These are phyloP conservation scores for Cotesia typhae DNA, from an alignment of 1,140 invertebrate species.

Conservation along the genomic window DNA sequence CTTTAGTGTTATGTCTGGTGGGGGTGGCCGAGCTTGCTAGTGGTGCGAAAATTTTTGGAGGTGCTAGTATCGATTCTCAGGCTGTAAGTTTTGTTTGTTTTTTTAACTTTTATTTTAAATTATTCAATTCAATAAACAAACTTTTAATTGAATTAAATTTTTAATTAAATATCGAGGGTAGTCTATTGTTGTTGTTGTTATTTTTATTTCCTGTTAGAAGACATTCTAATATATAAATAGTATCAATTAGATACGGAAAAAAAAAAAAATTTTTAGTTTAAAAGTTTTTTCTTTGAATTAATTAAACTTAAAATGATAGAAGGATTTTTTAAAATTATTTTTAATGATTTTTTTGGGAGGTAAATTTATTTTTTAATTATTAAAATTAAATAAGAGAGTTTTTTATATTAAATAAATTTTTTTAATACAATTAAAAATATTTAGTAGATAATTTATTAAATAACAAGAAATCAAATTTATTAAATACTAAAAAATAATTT, in stretches of 20 bases:
- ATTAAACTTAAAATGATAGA: too few species aligned
- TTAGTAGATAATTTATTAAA: too few species aligned
- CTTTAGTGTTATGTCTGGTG: conserved; percentile 6
- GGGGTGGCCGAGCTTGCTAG: background rate
- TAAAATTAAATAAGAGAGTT: too few species aligned
- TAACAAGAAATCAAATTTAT: too few species aligned
- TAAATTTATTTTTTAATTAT: too few species aligned
- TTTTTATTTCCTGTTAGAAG: background rate
- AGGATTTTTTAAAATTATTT: too few species aligned
- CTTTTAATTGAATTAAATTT: background rate
- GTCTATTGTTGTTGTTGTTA: background rate
- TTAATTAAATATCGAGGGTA: background rate
- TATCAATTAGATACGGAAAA: background rate
- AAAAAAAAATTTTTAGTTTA: background rate
- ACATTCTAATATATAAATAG: background rate
- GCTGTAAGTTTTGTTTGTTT: conserved; percentile 15
- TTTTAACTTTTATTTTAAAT: background rate
- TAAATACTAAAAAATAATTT: too few species aligned
- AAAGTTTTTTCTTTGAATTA: background rate
- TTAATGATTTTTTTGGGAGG: too few species aligned
- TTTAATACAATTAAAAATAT: too few species aligned
- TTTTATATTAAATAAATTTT: background rate
- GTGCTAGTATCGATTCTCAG: conserved; percentile 7
- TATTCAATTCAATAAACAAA: background rate
- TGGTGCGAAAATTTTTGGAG: conserved; percentile 17